These are phyloP conservation scores for Leptoteleia sp. DNA, from an alignment of 1,140 invertebrate genomes.

Conservation along the genomic window DNA sequence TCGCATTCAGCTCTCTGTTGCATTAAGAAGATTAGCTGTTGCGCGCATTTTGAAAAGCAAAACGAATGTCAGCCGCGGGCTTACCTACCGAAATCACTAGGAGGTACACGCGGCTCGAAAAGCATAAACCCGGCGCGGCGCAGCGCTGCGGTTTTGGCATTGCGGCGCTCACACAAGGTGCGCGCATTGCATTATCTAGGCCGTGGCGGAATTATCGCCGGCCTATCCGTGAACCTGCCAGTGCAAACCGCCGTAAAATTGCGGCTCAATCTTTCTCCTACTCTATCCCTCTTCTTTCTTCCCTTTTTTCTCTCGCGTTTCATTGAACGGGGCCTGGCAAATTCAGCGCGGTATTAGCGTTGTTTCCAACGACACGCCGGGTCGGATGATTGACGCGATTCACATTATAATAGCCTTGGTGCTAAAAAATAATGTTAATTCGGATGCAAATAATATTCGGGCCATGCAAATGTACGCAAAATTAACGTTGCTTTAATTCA, in stretches of 20 bases:
- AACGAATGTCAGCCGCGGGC: constrained; percentile 34
- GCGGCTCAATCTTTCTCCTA: neutral
- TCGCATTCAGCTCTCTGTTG: constrained; percentile 3
- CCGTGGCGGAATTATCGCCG: constrained; percentile 33
- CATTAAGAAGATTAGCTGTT: constrained; percentile 44
- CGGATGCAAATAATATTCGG: constrained; percentile 17
- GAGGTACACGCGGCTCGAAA: constrained; percentile 18
- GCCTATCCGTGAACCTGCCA: constrained; percentile 12
- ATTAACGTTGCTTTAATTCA: constrained; percentile 54
- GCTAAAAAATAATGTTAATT: constrained; percentile 35
- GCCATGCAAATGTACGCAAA: constrained; percentile 15
- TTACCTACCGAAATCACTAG: constrained; percentile 34
- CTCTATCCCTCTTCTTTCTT: no score
- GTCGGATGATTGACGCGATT: constrained; percentile 15
- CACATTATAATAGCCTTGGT: neutral
- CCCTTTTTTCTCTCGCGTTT: constrained; percentile 9
- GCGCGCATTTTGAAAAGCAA: constrained; percentile 35
- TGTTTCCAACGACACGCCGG: constrained; percentile 22
- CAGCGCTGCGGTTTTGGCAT: constrained; percentile 33
- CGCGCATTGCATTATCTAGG: constrained; percentile 52
- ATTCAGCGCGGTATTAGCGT: constrained; percentile 12
- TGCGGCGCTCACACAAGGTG: constrained; percentile 31
- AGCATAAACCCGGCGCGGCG: constrained; percentile 31
- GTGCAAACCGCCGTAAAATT: constrained; percentile 49
- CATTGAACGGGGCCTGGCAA: neutral